These are phyloP conservation scores for Hydropsyche betteni DNA, from an alignment of 2,888 invertebrate genomes.

Conservation along the genomic window DNA sequence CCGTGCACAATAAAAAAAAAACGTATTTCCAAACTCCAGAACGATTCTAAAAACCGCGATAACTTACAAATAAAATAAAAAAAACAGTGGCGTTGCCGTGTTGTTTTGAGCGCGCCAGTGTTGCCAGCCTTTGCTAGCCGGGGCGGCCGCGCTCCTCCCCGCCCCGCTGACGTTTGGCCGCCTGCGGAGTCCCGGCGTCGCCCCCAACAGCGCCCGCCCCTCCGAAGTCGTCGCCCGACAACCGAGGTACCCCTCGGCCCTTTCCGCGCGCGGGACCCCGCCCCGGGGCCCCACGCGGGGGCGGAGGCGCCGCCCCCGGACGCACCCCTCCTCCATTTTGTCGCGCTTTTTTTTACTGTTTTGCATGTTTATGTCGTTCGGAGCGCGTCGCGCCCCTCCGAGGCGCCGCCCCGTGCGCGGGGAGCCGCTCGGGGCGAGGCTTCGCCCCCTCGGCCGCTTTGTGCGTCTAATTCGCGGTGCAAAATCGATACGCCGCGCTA, in stretches of 20 bases:
- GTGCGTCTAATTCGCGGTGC: neutral
- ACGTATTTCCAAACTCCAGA: too few species aligned
- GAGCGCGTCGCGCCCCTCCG: neutral
- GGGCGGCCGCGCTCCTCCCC: neutral
- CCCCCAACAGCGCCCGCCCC: neutral
- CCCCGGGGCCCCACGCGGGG: neutral
- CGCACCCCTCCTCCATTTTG: neutral
- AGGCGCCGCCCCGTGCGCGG: neutral
- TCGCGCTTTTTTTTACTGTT: neutral
- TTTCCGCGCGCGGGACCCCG: neutral
- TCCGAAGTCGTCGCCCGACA: neutral
- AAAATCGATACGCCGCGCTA: neutral
- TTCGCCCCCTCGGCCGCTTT: neutral
- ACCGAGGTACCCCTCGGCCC: neutral
- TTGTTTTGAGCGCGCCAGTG: slow-evolving; percentile 5
- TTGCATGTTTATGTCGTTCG: too few species aligned
- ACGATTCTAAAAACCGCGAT: too few species aligned
- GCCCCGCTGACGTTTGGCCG: slow-evolving; percentile 4
- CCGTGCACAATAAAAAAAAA: too few species aligned
- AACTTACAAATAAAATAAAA: too few species aligned
- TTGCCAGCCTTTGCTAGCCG: neutral
- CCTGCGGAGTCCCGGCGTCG: neutral
- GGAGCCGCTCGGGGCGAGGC: too few species aligned
- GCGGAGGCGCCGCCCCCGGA: neutral
- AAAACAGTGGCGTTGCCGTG: neutral